Evolutionary conservation across 2,888 invertebrate genomes (phyloP).

Genomic region (Amphipoea oculea): DNA sequence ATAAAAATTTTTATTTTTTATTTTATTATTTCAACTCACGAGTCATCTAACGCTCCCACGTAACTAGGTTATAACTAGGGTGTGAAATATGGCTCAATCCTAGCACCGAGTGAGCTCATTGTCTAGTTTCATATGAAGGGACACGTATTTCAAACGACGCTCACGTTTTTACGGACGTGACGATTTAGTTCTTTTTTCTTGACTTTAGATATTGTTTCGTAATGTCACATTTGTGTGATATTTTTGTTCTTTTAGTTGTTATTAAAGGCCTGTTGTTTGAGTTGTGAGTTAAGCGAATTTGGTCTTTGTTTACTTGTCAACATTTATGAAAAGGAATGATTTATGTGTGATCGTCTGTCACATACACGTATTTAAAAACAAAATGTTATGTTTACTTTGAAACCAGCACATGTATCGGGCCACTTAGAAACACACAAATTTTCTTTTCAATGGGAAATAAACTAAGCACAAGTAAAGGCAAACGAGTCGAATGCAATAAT

Average conservation of each 20-base stretch:
- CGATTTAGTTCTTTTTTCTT: constrained; percentile 2
- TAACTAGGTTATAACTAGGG: constrained; percentile 1
- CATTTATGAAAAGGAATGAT: neutral
- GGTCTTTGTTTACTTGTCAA: neutral
- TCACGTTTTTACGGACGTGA: constrained; percentile 46
- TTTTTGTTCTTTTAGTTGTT: constrained; percentile 7
- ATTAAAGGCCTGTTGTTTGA: constrained; percentile 1
- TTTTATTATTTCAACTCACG: neutral
- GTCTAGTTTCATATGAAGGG: constrained; percentile 18
- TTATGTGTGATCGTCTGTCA: too few relatives aligned
- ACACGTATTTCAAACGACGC: constrained; percentile 38
- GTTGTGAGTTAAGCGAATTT: neutral
- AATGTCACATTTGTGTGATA: constrained; percentile 18
- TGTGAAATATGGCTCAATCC: constrained; percentile 40
- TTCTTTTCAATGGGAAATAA: too few relatives aligned
- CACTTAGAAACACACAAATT: too few relatives aligned
- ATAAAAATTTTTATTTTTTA: too few relatives aligned
- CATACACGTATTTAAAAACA: too few relatives aligned
- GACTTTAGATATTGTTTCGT: constrained; percentile 23
- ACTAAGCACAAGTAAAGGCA: too few relatives aligned
- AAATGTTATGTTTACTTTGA: too few relatives aligned
- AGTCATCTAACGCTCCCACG: neutral
- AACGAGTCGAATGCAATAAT: too few relatives aligned
- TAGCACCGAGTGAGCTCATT: neutral
- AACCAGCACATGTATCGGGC: too few relatives aligned